A percentile compares a stretch with the other conserved stretches of the same genome.
These are phyloP conservation scores for Myotis brandtii DNA, from an alignment of 2,113 vertebrate genomes.

Conservation along the genomic window DNA sequence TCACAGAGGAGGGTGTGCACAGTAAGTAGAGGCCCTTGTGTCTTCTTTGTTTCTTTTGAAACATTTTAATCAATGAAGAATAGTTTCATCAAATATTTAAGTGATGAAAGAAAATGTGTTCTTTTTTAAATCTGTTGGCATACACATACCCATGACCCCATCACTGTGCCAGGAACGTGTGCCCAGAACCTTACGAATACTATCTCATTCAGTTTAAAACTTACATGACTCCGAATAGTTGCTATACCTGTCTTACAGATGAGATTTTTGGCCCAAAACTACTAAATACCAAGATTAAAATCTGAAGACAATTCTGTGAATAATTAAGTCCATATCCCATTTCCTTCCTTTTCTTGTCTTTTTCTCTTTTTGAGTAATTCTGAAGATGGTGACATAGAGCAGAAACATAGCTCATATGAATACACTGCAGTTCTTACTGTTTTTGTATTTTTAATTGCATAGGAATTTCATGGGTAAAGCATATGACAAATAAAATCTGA, in stretches of 20 bases:
- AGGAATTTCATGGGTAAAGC: not conserved
- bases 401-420: not conserved
- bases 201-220: not conserved
- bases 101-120: not conserved
- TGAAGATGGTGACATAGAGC: not conserved
- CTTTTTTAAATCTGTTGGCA: not conserved
- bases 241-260: not conserved
- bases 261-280: not conserved
- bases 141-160: not conserved
- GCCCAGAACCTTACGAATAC: not conserved
- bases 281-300: not conserved
- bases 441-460: not conserved
- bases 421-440: not conserved
- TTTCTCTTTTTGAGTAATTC: not conserved
- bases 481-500: not conserved
- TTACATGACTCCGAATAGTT: not conserved
- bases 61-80: not conserved
- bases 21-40: not conserved
- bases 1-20: fast-evolving
- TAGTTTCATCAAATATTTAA: not conserved
- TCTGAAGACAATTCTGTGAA: not conserved
- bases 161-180: not conserved
- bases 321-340: not conserved
- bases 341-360: not conserved
- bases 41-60: not conserved